Evolutionary conservation across 2,113 vertebrate genomes (phyloP).

Genomic region (Sinocyclocheilus anophthalmus): DNA sequence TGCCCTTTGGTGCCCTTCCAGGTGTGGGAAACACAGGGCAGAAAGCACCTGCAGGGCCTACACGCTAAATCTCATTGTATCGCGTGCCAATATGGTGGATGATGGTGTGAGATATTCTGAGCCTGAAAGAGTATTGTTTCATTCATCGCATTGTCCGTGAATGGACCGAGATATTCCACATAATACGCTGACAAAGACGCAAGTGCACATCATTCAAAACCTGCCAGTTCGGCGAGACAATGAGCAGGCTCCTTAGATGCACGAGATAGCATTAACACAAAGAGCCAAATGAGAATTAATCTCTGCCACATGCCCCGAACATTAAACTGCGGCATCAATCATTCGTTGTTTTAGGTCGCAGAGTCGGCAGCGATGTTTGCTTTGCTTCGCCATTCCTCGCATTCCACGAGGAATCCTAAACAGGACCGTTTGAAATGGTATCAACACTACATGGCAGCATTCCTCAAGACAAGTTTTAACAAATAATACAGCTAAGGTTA

Average conservation of each 20-base stretch:
- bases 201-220: conserved; percentile 53
- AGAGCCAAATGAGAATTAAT: conserved; percentile 31
- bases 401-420: conserved; percentile 66
- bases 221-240: conserved; percentile 54
- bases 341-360: conserved; percentile 58
- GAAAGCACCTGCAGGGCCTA: conserved; percentile 72
- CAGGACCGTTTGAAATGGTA: conserved; percentile 59
- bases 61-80: conserved; percentile 65
- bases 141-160: conserved; percentile 54
- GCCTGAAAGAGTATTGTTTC: conserved; percentile 58
- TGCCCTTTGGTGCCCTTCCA: conserved; percentile 72
- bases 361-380: conserved; percentile 56
- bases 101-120: conserved; percentile 61
- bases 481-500: conserved; percentile 53
- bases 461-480: conserved; percentile 70
- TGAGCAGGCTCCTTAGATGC: conserved; percentile 41
- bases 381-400: conserved; percentile 63
- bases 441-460: conserved; percentile 62
- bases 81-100: conserved; percentile 64
- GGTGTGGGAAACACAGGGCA: conserved; percentile 72
- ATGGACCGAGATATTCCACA: conserved; percentile 50
- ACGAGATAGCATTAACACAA: conserved; percentile 38
- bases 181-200: conserved; percentile 57
- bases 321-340: conserved; percentile 56
- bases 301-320: conserved; percentile 47